Percentiles rank a stretch among this genome's conserved stretches.
Evolutionary conservation across 1,140 invertebrate genomes (phyloP).

Genomic region (Dufourea novaeangliae): DNA sequence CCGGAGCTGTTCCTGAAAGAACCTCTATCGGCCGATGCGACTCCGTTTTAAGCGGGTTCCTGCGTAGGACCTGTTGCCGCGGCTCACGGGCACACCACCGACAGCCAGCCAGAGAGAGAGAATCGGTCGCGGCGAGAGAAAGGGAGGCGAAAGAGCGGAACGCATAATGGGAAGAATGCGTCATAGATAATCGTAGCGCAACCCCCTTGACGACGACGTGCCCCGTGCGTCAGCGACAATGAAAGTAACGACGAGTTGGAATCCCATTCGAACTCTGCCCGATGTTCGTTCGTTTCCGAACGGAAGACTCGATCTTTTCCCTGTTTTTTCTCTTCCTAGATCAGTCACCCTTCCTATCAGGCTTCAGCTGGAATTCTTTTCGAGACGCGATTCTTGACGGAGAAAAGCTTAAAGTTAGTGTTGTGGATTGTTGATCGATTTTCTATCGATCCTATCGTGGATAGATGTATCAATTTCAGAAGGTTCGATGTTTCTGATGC

Average conservation of each 20-base stretch:
- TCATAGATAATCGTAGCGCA: constrained; percentile 76
- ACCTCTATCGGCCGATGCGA: constrained; percentile 67
- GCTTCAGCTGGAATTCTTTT: not conserved
- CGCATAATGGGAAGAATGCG: constrained; percentile 75
- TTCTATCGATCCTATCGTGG: too few species aligned
- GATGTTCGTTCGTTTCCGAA: constrained; percentile 31
- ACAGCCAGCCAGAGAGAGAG: constrained; percentile 20
- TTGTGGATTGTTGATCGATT: too few species aligned
- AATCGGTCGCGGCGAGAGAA: constrained; percentile 38
- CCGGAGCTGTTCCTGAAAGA: constrained; percentile 59
- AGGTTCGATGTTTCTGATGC: not conserved
- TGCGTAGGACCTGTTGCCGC: constrained; percentile 75
- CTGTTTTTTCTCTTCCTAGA: too few species aligned
- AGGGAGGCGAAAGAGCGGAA: constrained; percentile 38
- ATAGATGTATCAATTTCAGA: too few species aligned
- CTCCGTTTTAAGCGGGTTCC: constrained; percentile 70
- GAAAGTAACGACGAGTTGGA: constrained; percentile 54
- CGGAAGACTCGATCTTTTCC: not conserved
- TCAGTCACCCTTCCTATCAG: not conserved
- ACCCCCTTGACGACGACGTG: constrained; percentile 56
- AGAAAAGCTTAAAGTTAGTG: not conserved
- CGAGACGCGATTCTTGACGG: not conserved
- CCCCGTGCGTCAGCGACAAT: constrained; percentile 66
- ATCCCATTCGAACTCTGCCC: constrained; percentile 10
- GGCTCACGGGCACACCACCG: constrained; percentile 22